A percentile compares a stretch with the other conserved stretches of the same genome.
Evolutionary conservation across 2,888 invertebrate genomes (phyloP).

Genomic region (Pachliopta kotzebuea): DNA sequence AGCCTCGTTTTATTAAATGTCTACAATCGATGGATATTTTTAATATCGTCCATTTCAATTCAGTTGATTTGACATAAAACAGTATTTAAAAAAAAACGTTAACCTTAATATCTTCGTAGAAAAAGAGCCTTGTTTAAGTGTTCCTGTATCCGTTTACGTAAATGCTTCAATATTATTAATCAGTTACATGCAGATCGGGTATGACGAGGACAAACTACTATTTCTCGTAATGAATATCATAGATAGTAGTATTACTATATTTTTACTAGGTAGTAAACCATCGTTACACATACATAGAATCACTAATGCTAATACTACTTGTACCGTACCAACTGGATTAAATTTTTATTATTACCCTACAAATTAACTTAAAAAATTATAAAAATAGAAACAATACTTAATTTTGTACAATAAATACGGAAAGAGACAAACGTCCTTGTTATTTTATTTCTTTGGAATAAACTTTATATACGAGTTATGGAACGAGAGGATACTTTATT

Average conservation of each 20-base stretch:
- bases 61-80: conserved; percentile 36
- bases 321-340: too few relatives aligned
- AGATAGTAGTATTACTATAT: conserved; percentile 19
- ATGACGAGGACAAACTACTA: conserved; percentile 29
- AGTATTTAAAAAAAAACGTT: conserved; percentile 36
- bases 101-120: conserved; percentile 34
- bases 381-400: too few relatives aligned
- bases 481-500: too few relatives aligned
- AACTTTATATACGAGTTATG: too few relatives aligned
- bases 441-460: too few relatives aligned
- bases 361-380: too few relatives aligned
- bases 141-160: conserved; percentile 48
- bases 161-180: conserved; percentile 32
- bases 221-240: conserved; percentile 18
- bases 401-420: too few relatives aligned
- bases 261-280: conserved; percentile 11
- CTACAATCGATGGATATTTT: not conserved
- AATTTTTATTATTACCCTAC: too few relatives aligned
- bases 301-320: too few relatives aligned
- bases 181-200: conserved; percentile 20
- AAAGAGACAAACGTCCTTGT: too few relatives aligned
- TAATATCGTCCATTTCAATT: conserved; percentile 8
- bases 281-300: too few relatives aligned
- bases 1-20: not conserved
- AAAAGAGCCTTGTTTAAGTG: conserved; percentile 38